phyloP scores from a whole-genome alignment of 1,140 invertebrate species.

The Anagrus nilaparvatae region DNA sequence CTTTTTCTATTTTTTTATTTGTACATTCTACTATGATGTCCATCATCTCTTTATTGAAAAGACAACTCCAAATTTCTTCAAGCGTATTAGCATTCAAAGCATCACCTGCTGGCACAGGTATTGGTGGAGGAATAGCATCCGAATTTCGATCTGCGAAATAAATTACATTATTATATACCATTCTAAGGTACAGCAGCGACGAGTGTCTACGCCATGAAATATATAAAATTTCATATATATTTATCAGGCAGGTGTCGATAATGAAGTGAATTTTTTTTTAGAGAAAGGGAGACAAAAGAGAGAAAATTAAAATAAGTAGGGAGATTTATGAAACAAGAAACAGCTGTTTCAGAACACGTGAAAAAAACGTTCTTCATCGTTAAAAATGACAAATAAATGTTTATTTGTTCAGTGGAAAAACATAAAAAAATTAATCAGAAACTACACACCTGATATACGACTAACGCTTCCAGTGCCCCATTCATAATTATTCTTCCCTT shows the following conservation, averaged over 20 bases:
- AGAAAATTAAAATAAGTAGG: not conserved
- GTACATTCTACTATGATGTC: slow-evolving; percentile 7
- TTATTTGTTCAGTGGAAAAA: too few species aligned
- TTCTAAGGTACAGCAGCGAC: too few species aligned
- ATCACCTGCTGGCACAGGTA: not conserved
- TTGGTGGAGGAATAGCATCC: not conserved
- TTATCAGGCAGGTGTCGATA: not conserved
- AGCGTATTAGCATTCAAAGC: not conserved
- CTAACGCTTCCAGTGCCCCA: not conserved
- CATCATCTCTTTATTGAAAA: not conserved
- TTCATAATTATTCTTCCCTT: slow-evolving; percentile 3
- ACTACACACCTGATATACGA: not conserved
- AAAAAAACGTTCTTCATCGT: too few species aligned
- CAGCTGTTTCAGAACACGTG: not conserved
- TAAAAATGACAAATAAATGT: too few species aligned
- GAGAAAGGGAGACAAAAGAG: not conserved
- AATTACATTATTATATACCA: too few species aligned
- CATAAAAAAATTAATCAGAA: too few species aligned
- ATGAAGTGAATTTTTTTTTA: not conserved
- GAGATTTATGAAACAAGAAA: not conserved
- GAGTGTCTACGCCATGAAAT: not conserved
- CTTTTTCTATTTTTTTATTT: slow-evolving; percentile 11
- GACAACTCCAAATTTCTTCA: slow-evolving; percentile 1
- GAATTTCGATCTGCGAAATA: not conserved
- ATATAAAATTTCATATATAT: not conserved